Evolutionary conservation across 2,797 vertebrate species (phyloP).

Genomic region (Siniperca obscura): DNA sequence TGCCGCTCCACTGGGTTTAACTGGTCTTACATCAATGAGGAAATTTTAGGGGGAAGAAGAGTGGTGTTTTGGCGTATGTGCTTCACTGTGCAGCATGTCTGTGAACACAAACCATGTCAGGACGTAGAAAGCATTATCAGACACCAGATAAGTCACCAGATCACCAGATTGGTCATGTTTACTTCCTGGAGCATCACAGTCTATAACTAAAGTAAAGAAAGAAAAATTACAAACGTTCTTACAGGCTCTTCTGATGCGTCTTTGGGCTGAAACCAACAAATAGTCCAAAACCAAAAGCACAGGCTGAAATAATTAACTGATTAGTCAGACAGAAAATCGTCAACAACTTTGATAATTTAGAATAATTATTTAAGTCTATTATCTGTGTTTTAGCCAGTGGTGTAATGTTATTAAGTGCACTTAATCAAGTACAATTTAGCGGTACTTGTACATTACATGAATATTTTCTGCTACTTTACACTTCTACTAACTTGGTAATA

Average conservation of each 20-base stretch:
- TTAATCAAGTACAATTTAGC: neutral
- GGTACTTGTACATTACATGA: neutral
- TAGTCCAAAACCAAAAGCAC: too few relatives aligned
- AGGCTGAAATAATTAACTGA: too few relatives aligned
- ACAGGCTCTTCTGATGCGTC: too few relatives aligned
- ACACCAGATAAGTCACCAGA: slow-evolving; percentile 37
- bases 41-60: neutral
- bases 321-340: neutral
- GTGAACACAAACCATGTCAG: neutral
- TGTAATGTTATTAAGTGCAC: neutral
- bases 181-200: slow-evolving; percentile 22
- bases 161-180: slow-evolving; percentile 42
- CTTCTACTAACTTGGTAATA: neutral
- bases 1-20: slow-evolving; percentile 27
- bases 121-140: slow-evolving; percentile 36
- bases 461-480: neutral
- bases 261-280: neutral
- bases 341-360: too few relatives aligned
- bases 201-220: neutral
- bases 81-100: neutral
- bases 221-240: neutral
- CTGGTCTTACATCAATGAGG: neutral
- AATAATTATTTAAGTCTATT: too few relatives aligned
- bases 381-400: neutral
- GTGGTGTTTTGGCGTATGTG: neutral